Base-by-base conservation (phyloP, 1,140 invertebrate species). In the Drosophila lowei region DNA sequence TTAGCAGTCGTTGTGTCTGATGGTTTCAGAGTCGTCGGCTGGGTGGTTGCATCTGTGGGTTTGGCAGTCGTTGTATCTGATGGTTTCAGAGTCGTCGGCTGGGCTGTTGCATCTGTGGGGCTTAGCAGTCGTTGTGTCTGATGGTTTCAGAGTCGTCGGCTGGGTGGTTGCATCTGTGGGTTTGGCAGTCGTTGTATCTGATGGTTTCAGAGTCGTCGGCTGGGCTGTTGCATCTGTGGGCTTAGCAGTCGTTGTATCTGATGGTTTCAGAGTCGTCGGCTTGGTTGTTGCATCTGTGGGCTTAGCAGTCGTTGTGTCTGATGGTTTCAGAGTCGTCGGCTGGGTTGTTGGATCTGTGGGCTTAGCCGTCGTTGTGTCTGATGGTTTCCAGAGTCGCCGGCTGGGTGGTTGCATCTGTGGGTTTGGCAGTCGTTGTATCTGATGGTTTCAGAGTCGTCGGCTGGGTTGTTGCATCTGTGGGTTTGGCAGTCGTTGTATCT, bases 311-410 rank as follows among this genome's bases (percentile, higher is more conserved):
- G 52, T 54, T 7, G 52, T 16, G 6, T 43, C 38, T 6, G 52
- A 18, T 25, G 4, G 52, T 7, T 25, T 43, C 18, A 23, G 53
- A 28, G 53, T 55, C 42, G 53, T 55, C 1, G 53, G 38, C 13
- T 43, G 15, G 0, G 38, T 21, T 7, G 53, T n/a, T 25, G 21
- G 4, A 18, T 55, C 53, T 11, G 53, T 42, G 16, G 34, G 34
- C 5, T 54, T 54, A 5, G 7, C 6, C 7, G 52, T 54, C 8
- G 52, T 54, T 3, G 52, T 16, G 11, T 54, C 2, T 18, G 18
- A 18, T 25, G 2, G 52, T n/a, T 54, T 43, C 18, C 18, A 23
- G 53, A 28, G 41, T 55, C 42, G 53, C 43, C 1, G 53, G 38
- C 13, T 43, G 4, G 53, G 23, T 25, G 5, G 23, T 55, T 8